Evolutionary conservation across 1,140 invertebrate species (phyloP).

Genomic region (Latrodectus geometricus): DNA sequence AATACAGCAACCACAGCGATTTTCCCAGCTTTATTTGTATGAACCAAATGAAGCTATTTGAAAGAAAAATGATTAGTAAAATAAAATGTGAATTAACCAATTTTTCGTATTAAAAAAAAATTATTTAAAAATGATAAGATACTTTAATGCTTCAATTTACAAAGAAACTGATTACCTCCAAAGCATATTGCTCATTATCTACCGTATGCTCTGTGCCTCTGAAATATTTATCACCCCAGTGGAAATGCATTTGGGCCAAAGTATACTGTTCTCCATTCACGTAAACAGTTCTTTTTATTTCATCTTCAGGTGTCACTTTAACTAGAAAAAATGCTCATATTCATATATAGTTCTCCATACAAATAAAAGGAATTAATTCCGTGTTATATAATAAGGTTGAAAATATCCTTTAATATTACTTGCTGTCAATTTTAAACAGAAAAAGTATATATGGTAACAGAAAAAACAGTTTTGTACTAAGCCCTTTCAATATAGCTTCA

Average conservation of each 20-base stretch:
- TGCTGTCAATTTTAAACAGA: no score
- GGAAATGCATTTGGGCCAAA: constrained; percentile 81
- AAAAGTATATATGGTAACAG: no score
- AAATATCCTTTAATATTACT: no score
- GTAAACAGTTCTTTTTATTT: constrained; percentile 1
- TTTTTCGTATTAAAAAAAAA: neutral
- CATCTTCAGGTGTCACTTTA: constrained; percentile 5
- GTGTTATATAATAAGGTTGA: no score
- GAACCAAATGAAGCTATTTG: constrained; percentile 77
- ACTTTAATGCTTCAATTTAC: neutral
- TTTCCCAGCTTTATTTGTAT: constrained; percentile 75
- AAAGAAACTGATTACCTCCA: constrained; percentile 64
- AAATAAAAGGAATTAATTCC: neutral
- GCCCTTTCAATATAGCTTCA: no score
- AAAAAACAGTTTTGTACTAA: no score
- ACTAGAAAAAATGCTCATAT: neutral
- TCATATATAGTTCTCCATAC: neutral
- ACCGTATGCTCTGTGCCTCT: constrained; percentile 90
- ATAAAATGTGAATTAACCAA: neutral
- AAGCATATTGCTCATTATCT: constrained; percentile 74
- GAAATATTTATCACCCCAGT: constrained; percentile 85
- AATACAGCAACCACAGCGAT: constrained; percentile 78
- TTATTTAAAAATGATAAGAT: neutral
- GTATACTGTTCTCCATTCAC: constrained; percentile 9
- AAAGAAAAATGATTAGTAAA: neutral